Base-by-base conservation (phyloP, 1,140 invertebrate genomes). In the Cataglyphis hispanica region DNA sequence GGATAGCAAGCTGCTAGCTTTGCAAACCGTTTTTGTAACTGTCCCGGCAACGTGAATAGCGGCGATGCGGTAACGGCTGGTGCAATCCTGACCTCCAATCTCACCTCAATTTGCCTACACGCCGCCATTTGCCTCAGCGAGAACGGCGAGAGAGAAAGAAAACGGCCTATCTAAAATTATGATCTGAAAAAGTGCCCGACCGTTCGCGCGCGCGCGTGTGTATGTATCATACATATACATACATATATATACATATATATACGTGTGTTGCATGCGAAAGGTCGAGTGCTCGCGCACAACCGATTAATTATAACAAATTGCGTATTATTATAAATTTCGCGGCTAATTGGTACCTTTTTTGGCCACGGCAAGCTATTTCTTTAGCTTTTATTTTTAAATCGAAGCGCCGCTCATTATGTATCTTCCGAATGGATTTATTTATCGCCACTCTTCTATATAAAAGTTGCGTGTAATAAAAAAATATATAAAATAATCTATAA, bases 71-170 rank as follows among this genome's bases (percentile, higher is more conserved):
- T 86, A 86, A 89, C 90, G 92, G 89, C 89, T 90, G 88, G 78
- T 86, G 91, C 89, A 92, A 88, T 89, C 80, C 91, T 95, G 94
- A 95, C 94, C 94, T 94, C 93, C 94, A 94, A 94, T 95, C 94
- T 95, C 94, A 95, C 94, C 94, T 95, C 94, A 95, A 95, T 95
- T 95, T 95, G 94, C 94, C 94, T 95, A 95, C 93, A 94, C 91
- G 91, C 93, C 91, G 92, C 91, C 93, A 94, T 93, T 93, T 92
- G 90, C 93, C 91, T 91, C 91, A 91, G 90, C 88, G 84, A 88
- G 87, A 85, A 70, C 87, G 78, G 87, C 87, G 76, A 78, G 89
- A 90, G 81, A 67, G 85, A 74, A 87, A 87, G 19, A 43, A 87
- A 90, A 90, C 91, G 90, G 91, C 91, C 91, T 95, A 95, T 95